These are phyloP conservation scores for Pseudotriccus pelzelni DNA, from an alignment of 2,797 vertebrate genomes.

Conservation along the genomic window DNA sequence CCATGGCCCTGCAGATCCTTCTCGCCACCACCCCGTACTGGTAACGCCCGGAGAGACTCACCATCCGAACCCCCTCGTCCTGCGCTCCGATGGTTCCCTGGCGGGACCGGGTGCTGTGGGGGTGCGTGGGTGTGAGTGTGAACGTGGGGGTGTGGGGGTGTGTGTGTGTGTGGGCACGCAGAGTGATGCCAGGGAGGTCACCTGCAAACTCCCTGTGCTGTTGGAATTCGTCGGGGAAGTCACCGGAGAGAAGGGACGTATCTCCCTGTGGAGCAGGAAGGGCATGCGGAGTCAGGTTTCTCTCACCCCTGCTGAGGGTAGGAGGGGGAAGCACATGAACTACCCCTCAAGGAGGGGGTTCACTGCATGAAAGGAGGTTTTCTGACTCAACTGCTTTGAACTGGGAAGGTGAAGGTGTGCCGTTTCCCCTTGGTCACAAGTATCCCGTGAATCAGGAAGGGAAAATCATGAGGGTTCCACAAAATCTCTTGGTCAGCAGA, in stretches of 20 bases:
- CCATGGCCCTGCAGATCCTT: slow-evolving; percentile 92
- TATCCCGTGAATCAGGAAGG: not conserved
- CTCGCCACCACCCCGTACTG: slow-evolving; percentile 69
- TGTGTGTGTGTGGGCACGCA: not conserved
- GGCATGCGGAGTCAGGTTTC: not conserved
- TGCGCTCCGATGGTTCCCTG: not conserved
- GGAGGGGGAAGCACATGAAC: not conserved
- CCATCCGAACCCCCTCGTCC: fast-evolving
- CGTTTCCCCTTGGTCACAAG: not conserved
- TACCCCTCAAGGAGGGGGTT: fast-evolving
- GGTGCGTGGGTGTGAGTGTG: not conserved
- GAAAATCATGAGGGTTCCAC: not conserved
- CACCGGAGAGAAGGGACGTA: not conserved
- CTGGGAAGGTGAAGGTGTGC: not conserved
- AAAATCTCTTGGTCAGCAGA: not conserved
- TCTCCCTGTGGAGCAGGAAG: not conserved
- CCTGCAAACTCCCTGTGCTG: not conserved
- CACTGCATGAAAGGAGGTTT: not conserved
- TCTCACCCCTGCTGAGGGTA: not conserved
- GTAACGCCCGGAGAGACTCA: not conserved
- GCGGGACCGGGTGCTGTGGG: not conserved
- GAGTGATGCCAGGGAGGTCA: not conserved
- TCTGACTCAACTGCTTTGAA: not conserved
- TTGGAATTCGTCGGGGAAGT: not conserved
- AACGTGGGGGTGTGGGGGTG: no score